Evolutionary conservation across 1,140 invertebrate species (phyloP).

Genomic region (Lanistes nyassanus): DNA sequence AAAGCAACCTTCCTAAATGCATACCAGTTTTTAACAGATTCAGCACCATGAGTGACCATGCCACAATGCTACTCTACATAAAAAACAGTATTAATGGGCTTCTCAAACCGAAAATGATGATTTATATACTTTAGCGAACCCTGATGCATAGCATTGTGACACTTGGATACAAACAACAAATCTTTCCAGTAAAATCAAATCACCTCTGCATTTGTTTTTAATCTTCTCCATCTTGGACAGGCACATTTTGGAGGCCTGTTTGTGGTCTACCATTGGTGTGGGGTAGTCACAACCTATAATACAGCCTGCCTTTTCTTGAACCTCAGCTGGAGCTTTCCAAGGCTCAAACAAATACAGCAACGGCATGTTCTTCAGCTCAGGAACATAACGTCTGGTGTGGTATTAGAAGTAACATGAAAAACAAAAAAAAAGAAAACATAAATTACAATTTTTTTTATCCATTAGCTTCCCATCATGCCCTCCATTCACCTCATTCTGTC

Average conservation of each 20-base stretch:
- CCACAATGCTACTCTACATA: not conserved
- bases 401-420: too few relatives aligned
- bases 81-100: not conserved
- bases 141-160: not conserved
- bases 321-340: constrained; percentile 67
- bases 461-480: too few relatives aligned
- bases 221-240: constrained; percentile 53
- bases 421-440: too few relatives aligned
- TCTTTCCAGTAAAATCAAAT: not conserved
- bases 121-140: not conserved
- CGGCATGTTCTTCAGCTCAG: constrained; percentile 66
- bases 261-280: constrained; percentile 66
- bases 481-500: too few relatives aligned
- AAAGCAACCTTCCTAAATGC: not conserved
- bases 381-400: constrained; percentile 64
- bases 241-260: constrained; percentile 60
- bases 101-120: not conserved
- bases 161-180: not conserved
- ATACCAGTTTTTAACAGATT: not conserved
- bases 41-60: not conserved
- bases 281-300: constrained; percentile 69
- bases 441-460: too few relatives aligned
- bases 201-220: constrained; percentile 35
- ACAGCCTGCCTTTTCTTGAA: constrained; percentile 67
- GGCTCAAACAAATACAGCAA: constrained; percentile 69